Evolutionary conservation across 2,888 invertebrate species (phyloP), one percentile per base, ranked within the genome.

Genomic region (Tanypteryx hageni): DNA sequence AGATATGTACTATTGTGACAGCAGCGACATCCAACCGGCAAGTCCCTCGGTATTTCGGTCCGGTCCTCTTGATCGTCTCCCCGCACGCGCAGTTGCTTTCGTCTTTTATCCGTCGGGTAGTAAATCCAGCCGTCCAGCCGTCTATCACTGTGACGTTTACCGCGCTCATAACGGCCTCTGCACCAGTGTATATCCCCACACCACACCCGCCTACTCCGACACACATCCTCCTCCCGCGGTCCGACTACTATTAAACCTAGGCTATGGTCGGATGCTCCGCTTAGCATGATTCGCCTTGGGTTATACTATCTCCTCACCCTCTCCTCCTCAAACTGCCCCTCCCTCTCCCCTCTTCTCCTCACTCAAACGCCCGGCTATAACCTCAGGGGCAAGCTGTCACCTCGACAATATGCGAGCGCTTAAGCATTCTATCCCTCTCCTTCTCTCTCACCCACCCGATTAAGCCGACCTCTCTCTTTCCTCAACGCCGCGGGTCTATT

Each of bases 371-470:
- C 27, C 86, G 89, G 44, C 89, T 68, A 89, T 89, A 89, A 89
- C 64, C 89, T 89, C 89, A 89, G 64, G 89, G 86, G 64, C 64
- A 89, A 89, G 64, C 89, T 89, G 89, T 89, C 89, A 89, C 89
- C 61, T 89, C 89, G 31, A 44, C 89, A 56, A 64, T 61, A 61
- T 86, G 86, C 61, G 61, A 31, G 61, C 86, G 86, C 86, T 86
- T 86, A 86, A 61, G 31, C 86, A 86, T 86, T 31, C 31, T 44
- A 31, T 44, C 27, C 64, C 44, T 44, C 61, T 31, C 44, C 44
- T 89, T n/a, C 61, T 86, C 16, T n/a, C 59, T 14, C 85, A 14
- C 85, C 27, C 86, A 18, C 59, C 3, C 44, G 31, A 58, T 68
- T n/a, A 68, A 68, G 68, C 68, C n/a, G 8, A 68, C 68, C 16